Base-by-base conservation (phyloP, 2,797 vertebrate species). In the Chelidonichthys spinosus region DNA sequence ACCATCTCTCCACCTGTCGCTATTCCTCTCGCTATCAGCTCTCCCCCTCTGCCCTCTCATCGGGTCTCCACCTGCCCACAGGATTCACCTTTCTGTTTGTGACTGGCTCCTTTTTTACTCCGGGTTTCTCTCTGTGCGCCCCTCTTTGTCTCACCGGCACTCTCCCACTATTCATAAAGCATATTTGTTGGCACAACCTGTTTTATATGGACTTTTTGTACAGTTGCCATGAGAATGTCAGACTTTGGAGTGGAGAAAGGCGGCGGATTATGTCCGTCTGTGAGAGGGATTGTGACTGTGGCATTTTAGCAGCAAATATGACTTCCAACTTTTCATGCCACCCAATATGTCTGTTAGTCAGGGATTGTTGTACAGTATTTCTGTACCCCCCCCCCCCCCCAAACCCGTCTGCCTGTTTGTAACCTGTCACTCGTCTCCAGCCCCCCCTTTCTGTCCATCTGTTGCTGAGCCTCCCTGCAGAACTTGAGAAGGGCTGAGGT, bases 401-500 rank as follows among this genome's bases (percentile, higher is more conserved):
- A n/a, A 25, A 25, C 25, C 25, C 25, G 25, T 87, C 85, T 35
- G 52, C 32, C 50, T 54, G 14, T 90, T 85, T 80, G 84, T 87
- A 91, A 92, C 87, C 87, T 90, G 85, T 82, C 78, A 66, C 82
- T 79, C 63, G 35, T 72, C 90, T 79, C 82, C 77, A 62, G 61
- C 71, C 82, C 40, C 40, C 72, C 33, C 87, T 81, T 53, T 84
- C 88, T 69, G 89, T 91, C 92, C 92, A 91, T 94, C 92, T 94
- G 92, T 93, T 92, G 92, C 90, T 85, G 84, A 84, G 86, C 87
- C 87, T 87, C 90, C 86, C 87, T 75, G 87, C 82, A 92, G 91
- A 92, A 93, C 92, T 87, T 92, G 93, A 93, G 92, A 92, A 89
- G 92, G 92, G 92, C 87, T 90, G 90, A 92, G 90, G 93, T 93